phyloP scores from a whole-genome alignment of 2,113 vertebrate species.

The Hypocryptadius cinnamomeus region DNA sequence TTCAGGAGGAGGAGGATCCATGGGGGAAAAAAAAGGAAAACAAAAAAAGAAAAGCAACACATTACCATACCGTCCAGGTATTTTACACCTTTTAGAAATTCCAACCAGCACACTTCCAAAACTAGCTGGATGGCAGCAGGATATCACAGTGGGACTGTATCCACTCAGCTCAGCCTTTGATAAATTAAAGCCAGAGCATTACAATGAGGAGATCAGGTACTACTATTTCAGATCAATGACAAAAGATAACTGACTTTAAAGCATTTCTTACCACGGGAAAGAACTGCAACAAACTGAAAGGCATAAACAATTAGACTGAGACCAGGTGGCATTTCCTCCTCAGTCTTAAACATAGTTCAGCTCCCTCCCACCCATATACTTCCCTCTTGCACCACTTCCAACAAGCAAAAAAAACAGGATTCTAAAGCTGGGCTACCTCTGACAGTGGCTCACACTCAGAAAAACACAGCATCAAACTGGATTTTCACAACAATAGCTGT shows the following conservation, averaged over 20 bases:
- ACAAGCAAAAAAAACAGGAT: not conserved
- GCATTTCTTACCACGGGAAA: not conserved
- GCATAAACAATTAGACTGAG: not conserved
- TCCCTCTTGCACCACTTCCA: not conserved
- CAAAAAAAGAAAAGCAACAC: not conserved
- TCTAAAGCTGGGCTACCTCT: not conserved
- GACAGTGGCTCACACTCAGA: not conserved
- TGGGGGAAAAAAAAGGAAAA: accelerated
- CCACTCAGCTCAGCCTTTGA: not conserved
- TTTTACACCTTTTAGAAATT: not conserved
- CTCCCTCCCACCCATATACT: not conserved
- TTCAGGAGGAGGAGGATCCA: not conserved
- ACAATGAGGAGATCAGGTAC: not conserved
- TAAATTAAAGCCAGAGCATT: not conserved
- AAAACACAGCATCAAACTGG: not conserved
- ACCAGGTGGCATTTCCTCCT: not conserved
- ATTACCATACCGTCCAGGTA: not conserved
- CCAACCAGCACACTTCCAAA: not conserved
- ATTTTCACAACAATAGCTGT: not conserved
- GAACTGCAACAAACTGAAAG: not conserved
- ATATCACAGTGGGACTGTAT: not conserved
- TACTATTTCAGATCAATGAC: not conserved
- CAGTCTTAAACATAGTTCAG: not conserved
- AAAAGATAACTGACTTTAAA: not conserved
- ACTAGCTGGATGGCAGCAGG: not conserved